Evolutionary conservation across 2,888 invertebrate species (phyloP), one percentile per base, ranked within the genome.

Genomic region (Ganaspis brasiliensis): DNA sequence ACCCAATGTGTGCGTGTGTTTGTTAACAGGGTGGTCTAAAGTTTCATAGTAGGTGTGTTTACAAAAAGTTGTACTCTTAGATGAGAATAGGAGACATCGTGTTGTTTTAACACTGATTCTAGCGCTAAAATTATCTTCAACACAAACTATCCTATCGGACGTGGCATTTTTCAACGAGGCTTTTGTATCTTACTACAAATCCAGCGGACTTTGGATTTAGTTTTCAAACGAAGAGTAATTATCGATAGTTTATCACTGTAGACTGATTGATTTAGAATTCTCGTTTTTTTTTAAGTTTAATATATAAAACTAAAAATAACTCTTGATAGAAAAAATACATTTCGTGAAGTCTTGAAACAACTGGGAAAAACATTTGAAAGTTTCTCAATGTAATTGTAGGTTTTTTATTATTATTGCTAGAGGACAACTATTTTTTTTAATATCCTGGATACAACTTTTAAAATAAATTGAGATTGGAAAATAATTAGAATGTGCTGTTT

Each of bases 151-250:
- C 9, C 16, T 16, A n/a, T 52, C 19, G 19, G n/a, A 21, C 52
- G 52, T 52, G 52, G 19, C 16, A 52, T 52, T 52, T 52, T 52
- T 52, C 52, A 9, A 19, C 16, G 8, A 52, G 52, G 19, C 52
- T 19, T 52, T 19, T 52, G 19, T 16, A 16, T 52, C 19, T 52
- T 49, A n/a, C 49, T 49, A 49, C 49, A 52, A 52, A 52, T 19
- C 52, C 16, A n/a, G n/a, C 19, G 52, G 52, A 52, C 52, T 52
- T 52, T 19, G 52, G 52, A 52, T 16, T 52, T 19, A 52, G 52
- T 52, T 52, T 52, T 16, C 52, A 52, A 52, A 52, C 52, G n/a
- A 19, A 52, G 52, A 52, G 9, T 52, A 52, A 52, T 52, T 52
- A 49, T 49, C n/a, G 52, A 52, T 9, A 52, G 49, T 49, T 49